phyloP scores from a whole-genome alignment of 2,888 invertebrate species.

The Argyresthia goedartella region DNA sequence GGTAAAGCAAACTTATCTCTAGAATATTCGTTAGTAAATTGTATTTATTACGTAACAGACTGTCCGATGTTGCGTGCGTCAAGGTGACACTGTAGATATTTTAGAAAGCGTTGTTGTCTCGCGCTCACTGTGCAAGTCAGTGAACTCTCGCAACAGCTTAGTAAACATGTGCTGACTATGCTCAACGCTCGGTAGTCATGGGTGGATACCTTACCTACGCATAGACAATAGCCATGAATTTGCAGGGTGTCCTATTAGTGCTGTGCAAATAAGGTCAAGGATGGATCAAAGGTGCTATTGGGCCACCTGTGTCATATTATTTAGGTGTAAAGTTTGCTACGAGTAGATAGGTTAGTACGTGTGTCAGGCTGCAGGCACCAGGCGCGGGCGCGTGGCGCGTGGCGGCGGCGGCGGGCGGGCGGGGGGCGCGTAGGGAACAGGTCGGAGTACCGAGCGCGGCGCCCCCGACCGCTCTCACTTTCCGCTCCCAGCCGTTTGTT shows the following conservation, averaged over 20 bases:
- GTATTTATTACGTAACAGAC: slow-evolving; percentile 41
- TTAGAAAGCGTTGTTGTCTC: slow-evolving; percentile 56
- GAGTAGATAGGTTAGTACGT: neutral
- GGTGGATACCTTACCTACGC: too few species aligned
- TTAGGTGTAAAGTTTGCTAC: neutral
- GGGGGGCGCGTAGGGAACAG: slow-evolving; percentile 34
- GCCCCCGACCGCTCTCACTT: slow-evolving; percentile 58
- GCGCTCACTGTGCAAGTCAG: slow-evolving; percentile 43
- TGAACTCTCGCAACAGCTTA: slow-evolving; percentile 24
- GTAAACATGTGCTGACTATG: neutral
- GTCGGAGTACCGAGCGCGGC: slow-evolving; percentile 25
- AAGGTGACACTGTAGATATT: slow-evolving; percentile 60
- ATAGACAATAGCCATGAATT: too few species aligned
- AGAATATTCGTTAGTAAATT: slow-evolving; percentile 9
- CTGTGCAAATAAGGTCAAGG: too few species aligned
- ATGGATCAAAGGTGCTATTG: neutral
- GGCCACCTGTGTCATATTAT: neutral
- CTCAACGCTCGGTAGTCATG: neutral
- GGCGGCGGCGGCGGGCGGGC: slow-evolving; percentile 16
- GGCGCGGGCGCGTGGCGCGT: slow-evolving; percentile 14
- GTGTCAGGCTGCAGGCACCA: neutral
- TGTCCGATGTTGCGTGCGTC: slow-evolving; percentile 43
- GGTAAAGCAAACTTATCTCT: too few species aligned
- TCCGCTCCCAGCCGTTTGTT: slow-evolving; percentile 55
- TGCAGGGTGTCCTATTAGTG: too few species aligned